Percentiles rank a stretch among this genome's conserved stretches.
These are phyloP conservation scores for Uloborus diversus DNA, from an alignment of 1,140 invertebrate species.

Conservation along the genomic window DNA sequence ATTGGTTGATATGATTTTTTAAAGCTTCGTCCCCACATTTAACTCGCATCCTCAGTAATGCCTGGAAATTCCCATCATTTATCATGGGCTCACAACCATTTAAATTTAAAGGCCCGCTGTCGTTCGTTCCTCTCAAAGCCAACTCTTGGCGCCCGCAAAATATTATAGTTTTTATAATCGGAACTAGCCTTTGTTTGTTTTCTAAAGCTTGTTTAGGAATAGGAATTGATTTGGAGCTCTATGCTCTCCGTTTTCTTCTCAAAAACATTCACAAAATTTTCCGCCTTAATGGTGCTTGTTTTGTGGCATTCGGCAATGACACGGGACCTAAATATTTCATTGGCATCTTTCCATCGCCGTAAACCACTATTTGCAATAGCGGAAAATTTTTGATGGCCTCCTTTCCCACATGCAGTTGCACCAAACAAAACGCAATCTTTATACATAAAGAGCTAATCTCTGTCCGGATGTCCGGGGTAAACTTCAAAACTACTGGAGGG, in stretches of 20 bases:
- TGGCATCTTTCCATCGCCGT: not conserved
- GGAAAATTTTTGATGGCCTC: too few species aligned
- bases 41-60: constrained; percentile 58
- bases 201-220: not conserved
- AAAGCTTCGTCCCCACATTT: constrained; percentile 59
- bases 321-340: not conserved
- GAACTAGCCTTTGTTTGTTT: not conserved
- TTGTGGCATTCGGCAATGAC: not conserved
- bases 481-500: too few species aligned
- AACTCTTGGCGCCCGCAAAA: not conserved
- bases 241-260: not conserved
- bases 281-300: not conserved
- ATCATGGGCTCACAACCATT: too few species aligned
- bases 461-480: too few species aligned
- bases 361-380: not conserved
- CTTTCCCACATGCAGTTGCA: too few species aligned
- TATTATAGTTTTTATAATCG: constrained; percentile 9
- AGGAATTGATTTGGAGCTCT: not conserved
- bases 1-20: constrained; percentile 59
- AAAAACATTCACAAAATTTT: too few species aligned
- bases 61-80: constrained; percentile 61
- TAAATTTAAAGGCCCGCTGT: not conserved
- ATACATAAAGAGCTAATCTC: too few species aligned
- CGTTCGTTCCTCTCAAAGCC: not conserved
- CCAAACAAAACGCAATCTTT: too few species aligned